Percentiles rank a stretch among this genome's conserved stretches.
Evolutionary conservation across 2,113 vertebrate genomes (phyloP).

Genomic region (Phyllopteryx taeniolatus): DNA sequence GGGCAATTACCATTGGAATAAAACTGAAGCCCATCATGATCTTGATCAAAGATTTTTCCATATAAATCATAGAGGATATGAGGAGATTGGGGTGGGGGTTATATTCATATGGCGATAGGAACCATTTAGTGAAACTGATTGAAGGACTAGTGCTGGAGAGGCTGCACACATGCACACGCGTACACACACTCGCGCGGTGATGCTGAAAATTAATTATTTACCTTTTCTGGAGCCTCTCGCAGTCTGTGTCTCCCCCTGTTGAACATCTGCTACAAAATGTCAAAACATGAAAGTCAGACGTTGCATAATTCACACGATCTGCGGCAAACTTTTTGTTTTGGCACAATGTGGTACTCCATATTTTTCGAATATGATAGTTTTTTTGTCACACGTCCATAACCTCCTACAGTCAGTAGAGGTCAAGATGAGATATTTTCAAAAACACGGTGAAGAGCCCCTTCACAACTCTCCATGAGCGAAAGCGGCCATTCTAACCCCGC

Average conservation of each 20-base stretch:
- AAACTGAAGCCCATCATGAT: conserved; percentile 56
- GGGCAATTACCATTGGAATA: conserved; percentile 67
- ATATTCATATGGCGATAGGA: conserved; percentile 24
- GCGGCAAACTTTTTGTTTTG: conserved; percentile 11
- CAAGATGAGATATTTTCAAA: conserved; percentile 14
- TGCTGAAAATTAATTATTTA: conserved; percentile 34
- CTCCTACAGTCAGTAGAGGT: conserved; percentile 15
- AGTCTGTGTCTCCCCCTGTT: conserved; percentile 67
- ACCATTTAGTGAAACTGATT: conserved; percentile 32
- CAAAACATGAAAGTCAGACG: conserved; percentile 32
- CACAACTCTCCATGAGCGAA: background rate
- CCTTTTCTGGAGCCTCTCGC: conserved; percentile 70
- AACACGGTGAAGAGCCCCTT: background rate
- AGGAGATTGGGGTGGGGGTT: conserved; percentile 30
- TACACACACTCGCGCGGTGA: background rate
- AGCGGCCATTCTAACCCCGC: background rate
- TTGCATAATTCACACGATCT: background rate
- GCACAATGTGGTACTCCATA: background rate
- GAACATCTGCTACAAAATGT: conserved; percentile 65
- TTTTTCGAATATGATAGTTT: conserved; percentile 2
- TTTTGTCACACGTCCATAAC: conserved; percentile 7
- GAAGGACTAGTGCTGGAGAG: conserved; percentile 32
- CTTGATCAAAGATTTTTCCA: conserved; percentile 49
- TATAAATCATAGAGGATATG: conserved; percentile 63
- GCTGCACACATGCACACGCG: conserved; percentile 16